Evolutionary conservation across 2,113 vertebrate genomes (phyloP).

Genomic region (Etia nguti): DNA sequence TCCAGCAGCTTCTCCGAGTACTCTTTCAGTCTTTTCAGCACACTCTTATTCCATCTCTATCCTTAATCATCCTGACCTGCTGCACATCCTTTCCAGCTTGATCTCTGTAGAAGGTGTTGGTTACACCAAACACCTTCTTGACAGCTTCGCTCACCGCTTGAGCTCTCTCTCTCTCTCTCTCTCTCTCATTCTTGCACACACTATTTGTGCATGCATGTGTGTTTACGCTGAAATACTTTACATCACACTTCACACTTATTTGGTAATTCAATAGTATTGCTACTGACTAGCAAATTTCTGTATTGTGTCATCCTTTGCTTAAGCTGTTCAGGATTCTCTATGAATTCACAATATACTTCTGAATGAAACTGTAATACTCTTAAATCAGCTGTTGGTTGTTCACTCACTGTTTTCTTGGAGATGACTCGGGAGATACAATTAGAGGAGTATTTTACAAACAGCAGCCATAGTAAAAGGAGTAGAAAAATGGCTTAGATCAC

Average conservation of each 20-base stretch:
- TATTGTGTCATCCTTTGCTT: not conserved
- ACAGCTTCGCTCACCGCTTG: not conserved
- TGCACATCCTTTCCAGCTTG: not conserved
- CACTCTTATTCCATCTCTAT: not conserved
- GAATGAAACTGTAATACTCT: not conserved
- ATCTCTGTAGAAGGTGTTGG: not conserved
- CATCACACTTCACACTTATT: not conserved
- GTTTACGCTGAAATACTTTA: not conserved
- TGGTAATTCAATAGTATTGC: not conserved
- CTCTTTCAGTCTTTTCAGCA: not conserved
- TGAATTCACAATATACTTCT: not conserved
- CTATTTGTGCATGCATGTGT: not conserved
- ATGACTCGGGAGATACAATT: not conserved
- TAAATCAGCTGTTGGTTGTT: not conserved
- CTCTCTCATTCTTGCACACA: not conserved
- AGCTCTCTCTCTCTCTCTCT: not conserved
- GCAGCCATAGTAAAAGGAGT: not conserved
- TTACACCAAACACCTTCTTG: not conserved
- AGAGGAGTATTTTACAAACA: not conserved
- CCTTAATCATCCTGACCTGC: not conserved
- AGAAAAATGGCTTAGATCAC: not conserved
- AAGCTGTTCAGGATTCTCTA: not conserved
- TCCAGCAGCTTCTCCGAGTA: not conserved
- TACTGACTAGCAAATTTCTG: not conserved
- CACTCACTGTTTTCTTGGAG: not conserved